Conservation (phyloP, 1,140 invertebrate species). For the Epicauta chinensis region DNA sequence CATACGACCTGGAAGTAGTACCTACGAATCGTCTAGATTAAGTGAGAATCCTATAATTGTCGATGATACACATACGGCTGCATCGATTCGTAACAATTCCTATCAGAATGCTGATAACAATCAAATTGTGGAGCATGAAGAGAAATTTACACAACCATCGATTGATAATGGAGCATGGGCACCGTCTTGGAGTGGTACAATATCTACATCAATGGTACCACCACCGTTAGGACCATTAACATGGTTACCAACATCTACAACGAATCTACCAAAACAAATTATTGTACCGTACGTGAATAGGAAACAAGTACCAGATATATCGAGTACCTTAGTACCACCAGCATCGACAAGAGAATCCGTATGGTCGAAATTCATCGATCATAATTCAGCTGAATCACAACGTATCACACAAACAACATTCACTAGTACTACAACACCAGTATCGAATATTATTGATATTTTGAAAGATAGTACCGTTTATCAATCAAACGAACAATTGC, state of each 20-base stretch:
- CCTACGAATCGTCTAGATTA: slow-evolving; percentile 16
- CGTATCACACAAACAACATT: slow-evolving; percentile 13
- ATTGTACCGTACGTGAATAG: slow-evolving; percentile 66
- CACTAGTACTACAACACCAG: slow-evolving; percentile 19
- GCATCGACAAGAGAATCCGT: slow-evolving; percentile 22
- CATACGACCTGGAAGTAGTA: not conserved
- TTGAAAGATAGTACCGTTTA: slow-evolving; percentile 14
- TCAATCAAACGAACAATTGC: slow-evolving; percentile 41
- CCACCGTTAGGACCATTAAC: slow-evolving; percentile 36
- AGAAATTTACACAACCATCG: slow-evolving; percentile 13
- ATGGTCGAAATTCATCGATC: slow-evolving; percentile 30
- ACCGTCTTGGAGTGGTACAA: slow-evolving; percentile 21
- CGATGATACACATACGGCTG: slow-evolving; percentile 34
- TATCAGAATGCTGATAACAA: slow-evolving; percentile 8
- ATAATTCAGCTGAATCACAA: slow-evolving; percentile 11
- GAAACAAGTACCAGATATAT: slow-evolving; percentile 26
- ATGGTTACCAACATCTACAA: slow-evolving; percentile 29
- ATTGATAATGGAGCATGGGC: slow-evolving; percentile 3
- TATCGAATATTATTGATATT: slow-evolving; percentile 34
- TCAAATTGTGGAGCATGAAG: not conserved
- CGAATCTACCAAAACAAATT: slow-evolving; percentile 58
- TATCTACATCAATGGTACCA: slow-evolving; percentile 29
- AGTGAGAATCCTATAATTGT: slow-evolving; percentile 40
- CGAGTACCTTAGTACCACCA: slow-evolving; percentile 20
- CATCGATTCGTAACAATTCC: slow-evolving; percentile 23